Evolutionary conservation across 2,888 invertebrate species (phyloP), one percentile per base, ranked within the genome.

Genomic region (Troides helena): DNA sequence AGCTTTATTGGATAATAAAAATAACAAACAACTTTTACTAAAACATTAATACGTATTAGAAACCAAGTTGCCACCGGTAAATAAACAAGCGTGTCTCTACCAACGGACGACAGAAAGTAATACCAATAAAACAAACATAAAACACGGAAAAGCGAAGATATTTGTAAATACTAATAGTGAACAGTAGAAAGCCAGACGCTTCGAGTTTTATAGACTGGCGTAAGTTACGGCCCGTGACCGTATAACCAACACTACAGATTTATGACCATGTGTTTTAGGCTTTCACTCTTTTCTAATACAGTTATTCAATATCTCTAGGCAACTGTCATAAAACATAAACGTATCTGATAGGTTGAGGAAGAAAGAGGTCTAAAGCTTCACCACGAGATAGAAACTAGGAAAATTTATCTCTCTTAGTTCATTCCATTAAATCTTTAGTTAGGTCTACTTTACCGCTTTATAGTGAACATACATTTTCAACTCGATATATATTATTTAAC

Each of bases 81-180:
- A 46, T 17, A 67, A 61, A 53, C 21, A 23, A 62, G 36, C 60
- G 61, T 53, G 62, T 59, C 50, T 58, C 17, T 62, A 39, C 39
- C 4, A 23, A 53, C 53, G 58, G 46, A 36, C 39, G 58, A 50
- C 53, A 68, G 60, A 61, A 66, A 65, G 62, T 62, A 70, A 60
- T 70, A 70, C 63, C 59, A 65, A 70, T 70, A 70, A 70, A 65
- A 69, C 53, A 50, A 23, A 58, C 65, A 69, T 65, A 62, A 69
- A 70, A 67, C 43, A 67, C 63, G 59, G 66, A 63, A 67, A 62
- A 70, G 65, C 39, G 46, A 30, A 18, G 57, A 21, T 56, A 58
- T 63, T 62, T 62, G 67, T 67, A 56, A 60, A 63, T 43, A 60
- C 58, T 60, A 58, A 69, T 65, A 59, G 59, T 60, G 66, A 60